These are phyloP conservation scores for Chrysaora quinquecirrha DNA, from an alignment of 30 jellyfish, hydroid and myxozoan genomes.

Conservation along the genomic window DNA sequence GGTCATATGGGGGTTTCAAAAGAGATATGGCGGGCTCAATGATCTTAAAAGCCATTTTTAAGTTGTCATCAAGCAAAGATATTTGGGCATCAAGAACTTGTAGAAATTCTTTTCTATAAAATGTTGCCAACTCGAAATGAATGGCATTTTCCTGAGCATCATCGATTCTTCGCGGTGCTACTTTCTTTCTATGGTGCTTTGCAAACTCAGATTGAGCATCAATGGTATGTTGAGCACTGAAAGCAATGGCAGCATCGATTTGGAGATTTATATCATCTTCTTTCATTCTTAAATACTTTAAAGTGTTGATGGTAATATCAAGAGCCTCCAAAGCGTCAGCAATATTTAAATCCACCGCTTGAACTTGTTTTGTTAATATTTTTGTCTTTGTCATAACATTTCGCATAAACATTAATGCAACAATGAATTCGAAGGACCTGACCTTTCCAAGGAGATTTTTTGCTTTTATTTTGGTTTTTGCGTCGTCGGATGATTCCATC, in stretches of 20 bases:
- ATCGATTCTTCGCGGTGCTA: conserved; percentile 37
- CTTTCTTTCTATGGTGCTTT: conserved; percentile 50
- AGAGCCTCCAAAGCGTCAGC: conserved; percentile 49
- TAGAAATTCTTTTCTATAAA: conserved; percentile 13
- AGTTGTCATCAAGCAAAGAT: conserved; percentile 22
- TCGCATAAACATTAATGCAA: conserved; percentile 28
- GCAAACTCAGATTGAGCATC: conserved; percentile 56
- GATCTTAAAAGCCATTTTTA: conserved; percentile 17
- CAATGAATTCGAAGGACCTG: conserved; percentile 42
- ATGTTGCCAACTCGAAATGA: not conserved
- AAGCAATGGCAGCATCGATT: conserved; percentile 52
- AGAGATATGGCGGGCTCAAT: conserved; percentile 22
- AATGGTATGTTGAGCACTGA: conserved; percentile 40
- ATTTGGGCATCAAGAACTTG: conserved; percentile 48
- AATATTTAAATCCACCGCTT: conserved; percentile 38
- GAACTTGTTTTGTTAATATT: conserved; percentile 23
- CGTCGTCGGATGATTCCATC: conserved; percentile 24
- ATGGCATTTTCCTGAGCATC: conserved; percentile 45
- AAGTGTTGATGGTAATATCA: conserved; percentile 40
- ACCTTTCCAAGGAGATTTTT: conserved; percentile 36
- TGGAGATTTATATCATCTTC: conserved; percentile 32
- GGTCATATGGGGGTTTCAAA: conserved; percentile 51
- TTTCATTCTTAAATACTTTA: conserved; percentile 15
- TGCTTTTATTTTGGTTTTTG: conserved; percentile 31
- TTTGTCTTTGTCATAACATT: conserved; percentile 14